A percentile compares a stretch with the other conserved stretches of the same genome.
Evolutionary conservation across 2,113 vertebrate genomes (phyloP).

Genomic region (Vireo altiloquus): DNA sequence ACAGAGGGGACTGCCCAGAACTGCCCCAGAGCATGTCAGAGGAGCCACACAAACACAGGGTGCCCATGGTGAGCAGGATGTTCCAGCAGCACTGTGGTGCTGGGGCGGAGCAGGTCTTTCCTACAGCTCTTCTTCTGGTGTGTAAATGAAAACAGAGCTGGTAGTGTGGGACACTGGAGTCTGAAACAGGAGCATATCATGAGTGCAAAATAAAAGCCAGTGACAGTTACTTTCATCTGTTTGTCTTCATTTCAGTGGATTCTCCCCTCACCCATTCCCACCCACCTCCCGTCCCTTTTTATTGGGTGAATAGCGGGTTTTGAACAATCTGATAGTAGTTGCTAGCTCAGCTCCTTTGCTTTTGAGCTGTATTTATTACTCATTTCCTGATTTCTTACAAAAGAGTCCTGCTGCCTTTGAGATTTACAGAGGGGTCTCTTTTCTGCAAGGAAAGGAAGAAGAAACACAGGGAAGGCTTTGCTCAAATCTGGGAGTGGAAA

Average conservation of each 20-base stretch:
- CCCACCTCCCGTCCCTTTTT: background rate
- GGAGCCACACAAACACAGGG: background rate
- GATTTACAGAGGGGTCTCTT: slow-evolving; percentile 6
- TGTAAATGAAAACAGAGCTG: background rate
- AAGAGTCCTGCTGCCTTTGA: slow-evolving; percentile 10
- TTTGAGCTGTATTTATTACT: slow-evolving; percentile 47
- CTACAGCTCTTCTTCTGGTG: background rate
- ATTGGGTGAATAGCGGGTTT: slow-evolving; percentile 35
- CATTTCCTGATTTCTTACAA: slow-evolving; percentile 31
- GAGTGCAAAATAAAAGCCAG: background rate
- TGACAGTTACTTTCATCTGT: background rate
- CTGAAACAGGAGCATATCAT: background rate
- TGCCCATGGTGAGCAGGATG: fast-evolving
- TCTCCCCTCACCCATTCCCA: background rate
- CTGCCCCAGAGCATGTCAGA: background rate
- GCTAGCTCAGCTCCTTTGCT: slow-evolving; percentile 49
- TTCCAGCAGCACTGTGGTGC: background rate
- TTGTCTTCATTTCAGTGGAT: slow-evolving; percentile 21
- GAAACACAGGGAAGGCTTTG: background rate
- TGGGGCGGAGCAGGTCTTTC: background rate
- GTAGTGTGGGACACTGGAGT: background rate
- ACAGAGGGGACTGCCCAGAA: background rate
- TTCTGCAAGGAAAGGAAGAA: background rate
- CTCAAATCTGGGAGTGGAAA: background rate
- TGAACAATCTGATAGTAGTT: slow-evolving; percentile 40